Evolutionary conservation across 2,113 vertebrate species (phyloP).

Genomic region (Junco hyemalis): DNA sequence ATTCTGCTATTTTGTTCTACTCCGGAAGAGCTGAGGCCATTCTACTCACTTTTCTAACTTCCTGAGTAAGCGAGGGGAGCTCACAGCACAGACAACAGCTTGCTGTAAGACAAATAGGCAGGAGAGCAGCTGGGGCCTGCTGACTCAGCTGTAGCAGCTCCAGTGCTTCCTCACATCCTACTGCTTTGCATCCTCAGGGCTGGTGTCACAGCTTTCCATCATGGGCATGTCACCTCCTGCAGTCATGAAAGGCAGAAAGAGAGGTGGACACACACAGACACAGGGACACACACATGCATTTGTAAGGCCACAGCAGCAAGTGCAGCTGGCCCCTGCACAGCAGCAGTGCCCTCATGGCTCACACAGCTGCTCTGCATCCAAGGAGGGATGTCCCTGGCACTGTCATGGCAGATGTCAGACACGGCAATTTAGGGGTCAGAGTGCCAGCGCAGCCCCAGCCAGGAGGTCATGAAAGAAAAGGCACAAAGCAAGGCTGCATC

Average conservation of each 20-base stretch:
- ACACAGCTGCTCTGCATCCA: background rate
- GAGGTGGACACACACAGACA: accelerated
- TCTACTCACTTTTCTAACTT: background rate
- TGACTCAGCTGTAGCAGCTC: background rate
- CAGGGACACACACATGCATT: accelerated
- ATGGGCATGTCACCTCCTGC: background rate
- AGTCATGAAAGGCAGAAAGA: background rate
- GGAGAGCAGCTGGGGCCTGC: background rate
- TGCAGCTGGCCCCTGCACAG: background rate
- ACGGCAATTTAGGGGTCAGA: background rate
- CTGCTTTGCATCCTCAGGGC: background rate
- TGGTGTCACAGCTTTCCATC: background rate
- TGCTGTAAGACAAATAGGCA: background rate
- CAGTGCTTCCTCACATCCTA: background rate
- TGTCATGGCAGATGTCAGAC: slow-evolving; percentile 29
- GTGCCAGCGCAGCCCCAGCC: background rate
- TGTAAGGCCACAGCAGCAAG: accelerated
- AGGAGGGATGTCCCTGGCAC: background rate
- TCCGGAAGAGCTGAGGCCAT: background rate
- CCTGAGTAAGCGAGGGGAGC: accelerated
- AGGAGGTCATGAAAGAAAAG: background rate
- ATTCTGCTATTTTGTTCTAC: background rate
- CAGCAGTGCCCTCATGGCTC: background rate
- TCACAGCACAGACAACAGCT: background rate
- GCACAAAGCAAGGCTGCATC: slow-evolving; percentile 38